Evolutionary conservation across 2,888 invertebrate species (phyloP).

Genomic region (Sepiola atlantica): DNA sequence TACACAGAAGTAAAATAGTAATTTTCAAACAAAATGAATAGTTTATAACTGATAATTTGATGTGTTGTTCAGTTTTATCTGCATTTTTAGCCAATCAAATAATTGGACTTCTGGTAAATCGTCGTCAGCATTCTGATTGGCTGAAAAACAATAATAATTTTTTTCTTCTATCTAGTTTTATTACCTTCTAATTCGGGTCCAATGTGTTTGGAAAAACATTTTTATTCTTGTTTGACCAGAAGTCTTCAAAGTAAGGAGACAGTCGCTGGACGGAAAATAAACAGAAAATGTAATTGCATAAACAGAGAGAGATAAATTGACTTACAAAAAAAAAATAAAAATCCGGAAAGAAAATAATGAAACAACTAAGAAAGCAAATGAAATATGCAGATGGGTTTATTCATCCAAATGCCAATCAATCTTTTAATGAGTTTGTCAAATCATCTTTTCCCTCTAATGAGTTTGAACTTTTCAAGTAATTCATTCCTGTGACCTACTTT

Average conservation of each 20-base stretch:
- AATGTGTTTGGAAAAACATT: not conserved
- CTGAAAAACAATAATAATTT: not conserved
- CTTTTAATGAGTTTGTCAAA: not conserved
- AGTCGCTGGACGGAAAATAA: not conserved
- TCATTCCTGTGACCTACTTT: not conserved
- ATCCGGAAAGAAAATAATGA: too few relatives aligned
- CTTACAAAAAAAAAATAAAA: not conserved
- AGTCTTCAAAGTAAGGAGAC: not conserved
- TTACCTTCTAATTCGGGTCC: too few relatives aligned
- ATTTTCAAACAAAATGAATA: too few relatives aligned
- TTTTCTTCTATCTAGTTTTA: not conserved
- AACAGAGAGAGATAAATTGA: not conserved
- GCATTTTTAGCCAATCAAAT: too few relatives aligned
- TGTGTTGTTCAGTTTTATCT: too few relatives aligned
- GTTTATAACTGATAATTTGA: too few relatives aligned
- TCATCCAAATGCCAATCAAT: not conserved
- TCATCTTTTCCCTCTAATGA: not conserved
- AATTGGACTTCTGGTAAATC: not conserved
- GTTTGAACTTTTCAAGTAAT: not conserved
- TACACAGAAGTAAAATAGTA: too few relatives aligned
- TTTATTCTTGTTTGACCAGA: not conserved
- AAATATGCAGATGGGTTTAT: not conserved
- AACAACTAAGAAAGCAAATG: not conserved
- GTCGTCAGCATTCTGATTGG: not conserved
- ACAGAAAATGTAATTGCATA: not conserved